Evolutionary conservation across 2,888 invertebrate species (phyloP), one percentile per base, ranked within the genome.

Genomic region (Sylvicola fuscatus): DNA sequence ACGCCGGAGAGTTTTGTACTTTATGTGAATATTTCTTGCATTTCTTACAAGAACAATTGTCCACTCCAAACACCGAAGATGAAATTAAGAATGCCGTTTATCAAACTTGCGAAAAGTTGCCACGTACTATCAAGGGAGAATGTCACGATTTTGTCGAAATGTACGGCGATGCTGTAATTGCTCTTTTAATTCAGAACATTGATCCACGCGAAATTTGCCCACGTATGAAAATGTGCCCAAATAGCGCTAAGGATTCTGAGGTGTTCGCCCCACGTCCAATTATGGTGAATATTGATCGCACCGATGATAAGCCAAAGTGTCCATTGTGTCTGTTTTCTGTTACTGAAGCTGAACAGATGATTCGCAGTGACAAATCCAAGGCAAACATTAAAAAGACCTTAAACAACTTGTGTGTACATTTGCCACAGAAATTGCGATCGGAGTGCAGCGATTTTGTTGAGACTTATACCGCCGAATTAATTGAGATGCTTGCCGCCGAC

Each of bases 1-100:
- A 49, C 60, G 67, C 47, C 50, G 71, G 56, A 5, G 29, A 29
- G n/a, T 52, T 62, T 2, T 87, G 89, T 54, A 69, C 73, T 17
- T 66, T 87, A 52, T 89, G 89, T 50, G 74, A 86, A 58, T 83
- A 82, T 56, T 64, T 82, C 54, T 55, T 87, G 45, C 82, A 84
- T 50, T 80, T 75, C 42, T 46, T 86, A 32, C 86, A 87, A 51
- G 66, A 75, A 35, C 66, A 68, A 13, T 61, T 84, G 42, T 76
- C 79, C 37, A 65, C 71, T 42, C 70, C 73, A 2, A 54, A 54
- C 27, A 76, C 68, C 8, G 80, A 79, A 80, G 69, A 70, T 7
- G 60, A 72, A 46, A 70, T 90, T 33, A 73, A 76, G 46, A 46
- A 62, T 1, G 61, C 66, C 0, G 68, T 90, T 2, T 69, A 71